Base-by-base conservation (phyloP, 2,113 vertebrate genomes). In the Crotalus tigris region DNA sequence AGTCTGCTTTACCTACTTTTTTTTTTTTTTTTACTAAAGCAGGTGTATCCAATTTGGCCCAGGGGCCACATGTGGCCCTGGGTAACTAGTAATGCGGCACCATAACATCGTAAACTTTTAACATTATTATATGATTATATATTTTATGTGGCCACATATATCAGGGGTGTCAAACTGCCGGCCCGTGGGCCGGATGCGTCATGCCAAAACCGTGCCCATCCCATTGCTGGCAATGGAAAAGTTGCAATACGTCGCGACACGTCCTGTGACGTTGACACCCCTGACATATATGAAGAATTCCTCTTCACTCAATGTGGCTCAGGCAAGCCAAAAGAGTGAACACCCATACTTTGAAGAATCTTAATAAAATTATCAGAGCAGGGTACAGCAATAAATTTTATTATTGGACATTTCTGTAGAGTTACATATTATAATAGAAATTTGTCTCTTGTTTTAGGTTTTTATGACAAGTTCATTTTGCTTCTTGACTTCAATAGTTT, bases 401-500 rank as follows among this genome's bases (percentile, higher is more conserved):
- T 81, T 17, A 81, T 81, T 81, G 33, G 33, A 81, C 33, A 81
- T 29, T 53, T 87, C 51, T 87, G 51, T 53, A 29, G 86, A 29
- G 49, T 92, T 64, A 88, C 12, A 39, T 7, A 88, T 5, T 90
- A 23, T 90, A 85, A 92, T 7, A 24, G 23, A 33, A 85, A 59
- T 94, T 81, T 95, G 85, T 96, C 96, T 95, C 96, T 95, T 95
- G 89, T 97, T 93, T 92, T 93, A 99, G 99, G 99, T 97, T 99
- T 99, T 98, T 99, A 99, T 95, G 99, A 99, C 96, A 99, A 98
- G 97, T 99, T 99, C 97, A 97, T 99, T 97, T 98, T 99, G 97
- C 98, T 99, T 97, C 98, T 99, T 94, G 99, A 99, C 98, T 99
- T 99, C 98, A 99, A 99, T 97, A 99, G 99, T 96, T 97, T 99